Percentiles rank a stretch among this genome's conserved stretches.
Conservation (phyloP, 2,888 invertebrate species). For the Eucera pruinosa region DNA sequence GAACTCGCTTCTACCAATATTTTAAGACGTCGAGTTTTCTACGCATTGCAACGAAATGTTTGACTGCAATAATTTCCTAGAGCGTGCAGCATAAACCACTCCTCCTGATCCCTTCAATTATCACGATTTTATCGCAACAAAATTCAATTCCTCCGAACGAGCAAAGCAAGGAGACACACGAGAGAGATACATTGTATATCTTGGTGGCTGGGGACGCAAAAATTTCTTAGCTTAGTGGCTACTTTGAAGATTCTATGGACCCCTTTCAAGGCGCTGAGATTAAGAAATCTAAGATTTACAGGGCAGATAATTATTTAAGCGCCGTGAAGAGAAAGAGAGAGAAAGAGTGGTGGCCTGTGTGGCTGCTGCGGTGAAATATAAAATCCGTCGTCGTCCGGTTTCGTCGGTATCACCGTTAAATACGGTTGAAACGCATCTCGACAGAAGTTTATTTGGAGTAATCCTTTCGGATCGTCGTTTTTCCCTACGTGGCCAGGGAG, state of each 20-base stretch:
- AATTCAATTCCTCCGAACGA: too few species aligned
- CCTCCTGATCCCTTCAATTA: too few species aligned
- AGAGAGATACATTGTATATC: too few species aligned
- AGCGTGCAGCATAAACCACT: too few species aligned
- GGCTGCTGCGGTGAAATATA: slow-evolving; percentile 51
- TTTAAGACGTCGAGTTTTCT: too few species aligned
- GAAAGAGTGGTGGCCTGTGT: background rate
- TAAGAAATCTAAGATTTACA: slow-evolving; percentile 63
- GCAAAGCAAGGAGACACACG: too few species aligned
- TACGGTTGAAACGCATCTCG: slow-evolving; percentile 64
- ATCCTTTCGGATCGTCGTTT: slow-evolving; percentile 54
- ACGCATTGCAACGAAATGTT: too few species aligned
- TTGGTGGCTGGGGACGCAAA: too few species aligned
- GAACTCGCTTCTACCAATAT: too few species aligned
- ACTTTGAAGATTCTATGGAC: slow-evolving; percentile 13
- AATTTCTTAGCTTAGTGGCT: too few species aligned
- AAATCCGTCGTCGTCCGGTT: slow-evolving; percentile 43
- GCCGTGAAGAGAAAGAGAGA: slow-evolving; percentile 16
- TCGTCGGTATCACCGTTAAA: slow-evolving; percentile 65
- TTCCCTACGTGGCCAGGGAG: slow-evolving; percentile 54
- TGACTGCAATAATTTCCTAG: too few species aligned
- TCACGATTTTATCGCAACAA: too few species aligned
- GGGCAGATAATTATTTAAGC: slow-evolving; percentile 54
- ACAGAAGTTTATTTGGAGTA: slow-evolving; percentile 70
- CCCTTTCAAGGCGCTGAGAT: slow-evolving; percentile 30